Conservation (phyloP, 2,888 invertebrate species). For the Dascillus cervinus region DNA sequence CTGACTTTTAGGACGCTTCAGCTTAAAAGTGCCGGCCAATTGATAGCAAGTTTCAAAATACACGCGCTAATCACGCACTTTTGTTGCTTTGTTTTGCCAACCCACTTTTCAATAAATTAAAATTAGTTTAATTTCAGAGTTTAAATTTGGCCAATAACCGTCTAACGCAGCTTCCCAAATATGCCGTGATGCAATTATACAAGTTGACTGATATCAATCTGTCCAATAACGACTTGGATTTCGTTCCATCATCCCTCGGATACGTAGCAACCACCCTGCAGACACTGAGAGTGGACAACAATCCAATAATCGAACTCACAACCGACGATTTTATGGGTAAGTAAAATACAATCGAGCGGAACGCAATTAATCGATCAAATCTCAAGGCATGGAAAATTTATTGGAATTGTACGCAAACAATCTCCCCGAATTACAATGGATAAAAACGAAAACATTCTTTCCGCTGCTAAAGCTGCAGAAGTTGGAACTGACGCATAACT, state of each 20-base stretch:
- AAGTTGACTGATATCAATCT: slow-evolving; percentile 51
- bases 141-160: slow-evolving; percentile 46
- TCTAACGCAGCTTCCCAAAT: slow-evolving; percentile 48
- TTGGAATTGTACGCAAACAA: slow-evolving; percentile 53
- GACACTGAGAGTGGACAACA: slow-evolving; percentile 53
- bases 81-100: too few species aligned
- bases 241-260: slow-evolving; percentile 51
- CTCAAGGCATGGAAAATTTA: slow-evolving; percentile 48
- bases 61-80: too few species aligned
- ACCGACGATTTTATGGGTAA: slow-evolving; percentile 55
- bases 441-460: slow-evolving; percentile 37
- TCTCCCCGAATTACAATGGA: slow-evolving; percentile 48
- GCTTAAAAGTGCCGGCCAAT: too few species aligned
- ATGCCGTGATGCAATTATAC: slow-evolving; percentile 46
- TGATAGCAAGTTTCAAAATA: too few species aligned
- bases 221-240: slow-evolving; percentile 52
- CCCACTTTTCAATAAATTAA: too few species aligned
- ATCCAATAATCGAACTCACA: slow-evolving; percentile 51
- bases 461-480: slow-evolving; percentile 28
- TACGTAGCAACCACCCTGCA: slow-evolving; percentile 49
- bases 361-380: neutral
- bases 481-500: slow-evolving; percentile 31
- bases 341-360: too few species aligned
- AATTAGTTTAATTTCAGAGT: slow-evolving; percentile 25
- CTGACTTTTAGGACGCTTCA: too few species aligned